Evolutionary conservation across 2,888 invertebrate genomes (phyloP), one percentile per base, ranked within the genome.

Genomic region (Nudaria mundana): DNA sequence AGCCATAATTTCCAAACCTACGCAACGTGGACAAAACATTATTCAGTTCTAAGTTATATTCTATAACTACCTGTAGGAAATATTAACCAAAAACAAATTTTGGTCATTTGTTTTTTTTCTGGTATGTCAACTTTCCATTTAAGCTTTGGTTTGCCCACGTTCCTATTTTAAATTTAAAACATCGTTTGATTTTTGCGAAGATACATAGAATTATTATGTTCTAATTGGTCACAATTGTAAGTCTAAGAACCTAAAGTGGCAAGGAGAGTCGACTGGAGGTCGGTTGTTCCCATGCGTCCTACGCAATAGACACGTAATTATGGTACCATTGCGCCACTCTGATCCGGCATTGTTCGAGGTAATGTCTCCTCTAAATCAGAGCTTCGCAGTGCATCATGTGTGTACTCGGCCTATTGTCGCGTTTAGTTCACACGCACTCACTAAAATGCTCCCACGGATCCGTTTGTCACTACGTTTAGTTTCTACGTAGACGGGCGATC

Each of bases 301-400:
- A 85, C 85, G 81, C 81, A 72, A 67, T 57, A 48, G 53, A 53
- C 59, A 71, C 66, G 71, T 82, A 82, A 84, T 83, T 79, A 81
- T 75, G 58, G 62, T 69, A 65, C 66, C 67, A 79, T 84, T 84
- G 80, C 82, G 65, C 66, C 72, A 73, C 66, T 53, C 52, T 57
- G 69, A 78, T 78, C 70, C 67, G 52, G 76, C 81, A 81, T 86
- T 87, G 85, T 85, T 79, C 73, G 70, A 58, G 59, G 71, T 81
- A 80, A 81, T 81, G 81, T 71, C 75, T 80, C 77, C 71, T 83
- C 81, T 84, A 82, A 84, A 84, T 80, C 82, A 82, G 82, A 74
- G 71, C 79, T 74, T 55, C 56, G 57, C 63, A 44, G 57, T 63
- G 69, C 75, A 73, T 76, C 76, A 71, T 71, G 72, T 79, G 72